A percentile compares a stretch with the other conserved stretches of the same genome.
Conservation (phyloP, 2,888 invertebrate genomes). For the Phasia obesa region DNA sequence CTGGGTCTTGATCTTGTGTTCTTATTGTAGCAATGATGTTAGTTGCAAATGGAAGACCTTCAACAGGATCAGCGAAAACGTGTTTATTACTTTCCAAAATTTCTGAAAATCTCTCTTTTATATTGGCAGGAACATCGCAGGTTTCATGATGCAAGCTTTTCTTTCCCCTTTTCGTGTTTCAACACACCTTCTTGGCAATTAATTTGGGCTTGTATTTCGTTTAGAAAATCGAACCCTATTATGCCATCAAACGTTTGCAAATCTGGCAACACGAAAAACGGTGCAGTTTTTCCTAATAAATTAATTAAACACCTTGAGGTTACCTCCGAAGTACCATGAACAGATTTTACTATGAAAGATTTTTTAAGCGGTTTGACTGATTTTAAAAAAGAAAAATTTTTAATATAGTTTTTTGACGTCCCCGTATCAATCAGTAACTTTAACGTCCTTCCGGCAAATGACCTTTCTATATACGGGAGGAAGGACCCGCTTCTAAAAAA, state of each 20-base stretch:
- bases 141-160: slow-evolving; percentile 22
- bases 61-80: slow-evolving; percentile 11
- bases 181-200: slow-evolving; percentile 48
- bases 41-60: slow-evolving; percentile 6
- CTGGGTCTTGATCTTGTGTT: background rate
- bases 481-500: background rate
- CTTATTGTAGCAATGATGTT: slow-evolving; percentile 4
- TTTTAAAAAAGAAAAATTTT: slow-evolving; percentile 24
- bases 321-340: too few species aligned
- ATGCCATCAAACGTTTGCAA: too few species aligned
- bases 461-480: slow-evolving; percentile 17
- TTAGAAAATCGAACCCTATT: slow-evolving; percentile 59
- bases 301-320: too few species aligned
- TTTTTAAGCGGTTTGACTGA: slow-evolving; percentile 17
- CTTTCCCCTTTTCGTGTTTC: slow-evolving; percentile 15
- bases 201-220: slow-evolving; percentile 56
- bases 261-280: too few species aligned
- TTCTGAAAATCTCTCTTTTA: background rate
- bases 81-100: background rate
- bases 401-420: slow-evolving; percentile 30
- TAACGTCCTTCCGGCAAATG: slow-evolving; percentile 20
- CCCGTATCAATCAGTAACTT: slow-evolving; percentile 29
- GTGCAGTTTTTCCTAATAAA: too few species aligned
- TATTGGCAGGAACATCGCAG: slow-evolving; percentile 10
- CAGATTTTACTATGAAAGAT: too few species aligned